Base-by-base conservation (phyloP, 2,888 invertebrate genomes). In the Neocrepidodera transversa region DNA sequence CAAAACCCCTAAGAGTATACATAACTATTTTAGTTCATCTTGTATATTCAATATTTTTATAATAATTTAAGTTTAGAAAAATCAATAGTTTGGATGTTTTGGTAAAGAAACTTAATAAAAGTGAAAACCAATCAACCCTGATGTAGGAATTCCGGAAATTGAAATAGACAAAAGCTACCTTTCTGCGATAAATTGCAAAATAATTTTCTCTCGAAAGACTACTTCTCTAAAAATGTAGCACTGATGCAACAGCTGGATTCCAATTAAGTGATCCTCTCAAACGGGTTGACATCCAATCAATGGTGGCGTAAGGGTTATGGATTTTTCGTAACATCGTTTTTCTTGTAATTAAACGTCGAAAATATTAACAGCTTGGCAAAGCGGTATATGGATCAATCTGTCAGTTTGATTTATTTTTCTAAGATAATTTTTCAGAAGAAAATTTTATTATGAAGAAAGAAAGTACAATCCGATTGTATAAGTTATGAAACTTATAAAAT, bases 321-420 rank as follows among this genome's bases (percentile, higher is more conserved):
- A 57, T 57, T 57, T 56, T 56, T 50, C 57, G 16, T 43, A 50
- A 17, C 57, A 35, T 48, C 32, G 18, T 49, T 28, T 20, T 38
- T 36, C 23, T 38, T 50, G 38, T 50, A 50, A 50, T 38, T 20
- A 38, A 35, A 50, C 26, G 23, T 36, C 32, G 20, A 45, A 13
- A 28, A 16, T 45, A n/a, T 26, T 45, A 10, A 45, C 2, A 26
- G 45, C 14, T 5, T 26, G 26, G 23, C 26, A 14, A 45, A 45
- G 26, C 16, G 45, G 11, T 32, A 6, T 2, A 11, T 18, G 13
- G 45, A 45, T 26, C 45, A 28, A 45, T 45, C 45, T 28, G 13
- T 23, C 42, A 32, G 13, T n/a, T n/a, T n/a, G n/a, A n/a, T n/a
- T n/a, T n/a, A n/a, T n/a, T n/a, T n/a, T n/a, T n/a, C n/a, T n/a